These are phyloP conservation scores for Xyliphius kryptos DNA, from an alignment of 2,113 vertebrate species.

Conservation along the genomic window DNA sequence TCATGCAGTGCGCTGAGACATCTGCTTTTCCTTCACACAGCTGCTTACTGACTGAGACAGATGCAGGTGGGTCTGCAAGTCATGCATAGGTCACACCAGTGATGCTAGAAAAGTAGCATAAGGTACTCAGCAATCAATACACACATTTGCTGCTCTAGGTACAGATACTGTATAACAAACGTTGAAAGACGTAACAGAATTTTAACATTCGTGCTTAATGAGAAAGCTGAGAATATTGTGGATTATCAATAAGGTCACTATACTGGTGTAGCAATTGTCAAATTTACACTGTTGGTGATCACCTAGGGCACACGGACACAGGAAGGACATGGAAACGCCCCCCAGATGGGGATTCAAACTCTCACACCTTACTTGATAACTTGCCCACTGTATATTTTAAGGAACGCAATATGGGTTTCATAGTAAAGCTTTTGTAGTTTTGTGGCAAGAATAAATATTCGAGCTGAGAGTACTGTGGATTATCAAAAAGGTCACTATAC, in stretches of 20 bases:
- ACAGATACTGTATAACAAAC: no score
- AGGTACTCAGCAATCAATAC: constrained; percentile 5
- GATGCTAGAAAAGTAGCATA: constrained; percentile 10
- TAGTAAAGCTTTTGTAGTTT: neutral
- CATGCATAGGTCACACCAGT: constrained; percentile 25
- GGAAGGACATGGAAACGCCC: no score
- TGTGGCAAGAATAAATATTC: no score
- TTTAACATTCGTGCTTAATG: constrained; percentile 36
- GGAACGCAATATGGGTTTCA: constrained; percentile 16
- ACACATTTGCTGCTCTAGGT: neutral
- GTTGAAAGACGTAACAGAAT: no score
- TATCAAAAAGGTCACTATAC: no score
- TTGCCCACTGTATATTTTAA: constrained; percentile 34
- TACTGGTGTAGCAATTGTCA: no score
- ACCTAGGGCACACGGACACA: no score
- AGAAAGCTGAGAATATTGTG: no score
- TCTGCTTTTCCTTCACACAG: constrained; percentile 27
- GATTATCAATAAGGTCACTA: no score
- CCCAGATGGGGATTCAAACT: no score
- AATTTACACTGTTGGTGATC: no score
- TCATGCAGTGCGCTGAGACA: constrained; percentile 6
- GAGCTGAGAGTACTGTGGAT: no score
- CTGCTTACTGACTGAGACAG: constrained; percentile 47
- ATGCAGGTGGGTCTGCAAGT: constrained; percentile 26
- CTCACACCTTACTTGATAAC: constrained; percentile 39